Conservation (phyloP, 2,113 vertebrate genomes). For the Geococcyx californianus region DNA sequence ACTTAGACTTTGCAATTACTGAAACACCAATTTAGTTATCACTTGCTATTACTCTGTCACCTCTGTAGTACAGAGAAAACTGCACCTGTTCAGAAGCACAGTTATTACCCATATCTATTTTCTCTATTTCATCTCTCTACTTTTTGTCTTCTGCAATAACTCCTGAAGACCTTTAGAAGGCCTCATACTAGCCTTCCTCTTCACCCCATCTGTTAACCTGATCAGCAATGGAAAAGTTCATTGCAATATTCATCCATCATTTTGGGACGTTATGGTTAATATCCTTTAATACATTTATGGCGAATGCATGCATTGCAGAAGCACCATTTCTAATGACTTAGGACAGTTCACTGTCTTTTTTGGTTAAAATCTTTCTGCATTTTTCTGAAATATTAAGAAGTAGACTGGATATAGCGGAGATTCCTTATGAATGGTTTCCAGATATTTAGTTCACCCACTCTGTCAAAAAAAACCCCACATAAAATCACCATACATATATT, state of each 20-base stretch:
- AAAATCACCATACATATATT: neutral
- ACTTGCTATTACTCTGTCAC: conserved; percentile 26
- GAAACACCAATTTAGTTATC: conserved; percentile 35
- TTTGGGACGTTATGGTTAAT: conserved; percentile 50
- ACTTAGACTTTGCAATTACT: conserved; percentile 19
- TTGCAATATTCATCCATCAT: conserved; percentile 46
- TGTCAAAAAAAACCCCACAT: neutral
- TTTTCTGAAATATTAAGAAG: conserved; percentile 1
- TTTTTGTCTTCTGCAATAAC: conserved; percentile 39
- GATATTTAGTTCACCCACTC: neutral
- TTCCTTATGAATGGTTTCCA: neutral
- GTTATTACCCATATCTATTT: conserved; percentile 30
- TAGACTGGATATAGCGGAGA: neutral
- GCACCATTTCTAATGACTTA: neutral
- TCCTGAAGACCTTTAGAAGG: conserved; percentile 43
- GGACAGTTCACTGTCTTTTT: neutral
- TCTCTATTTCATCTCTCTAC: conserved; percentile 8
- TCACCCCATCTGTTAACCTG: conserved; percentile 32
- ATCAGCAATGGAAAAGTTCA: conserved; percentile 45
- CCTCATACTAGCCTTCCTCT: conserved; percentile 2
- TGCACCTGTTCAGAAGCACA: neutral
- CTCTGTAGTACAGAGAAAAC: neutral
- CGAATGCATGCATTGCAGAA: neutral
- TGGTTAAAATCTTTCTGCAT: neutral
- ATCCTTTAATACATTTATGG: conserved; percentile 10